Evolutionary conservation across 2,888 invertebrate species (phyloP), one percentile per base, ranked within the genome.

Genomic region (Pandemis cinnamomeana): DNA sequence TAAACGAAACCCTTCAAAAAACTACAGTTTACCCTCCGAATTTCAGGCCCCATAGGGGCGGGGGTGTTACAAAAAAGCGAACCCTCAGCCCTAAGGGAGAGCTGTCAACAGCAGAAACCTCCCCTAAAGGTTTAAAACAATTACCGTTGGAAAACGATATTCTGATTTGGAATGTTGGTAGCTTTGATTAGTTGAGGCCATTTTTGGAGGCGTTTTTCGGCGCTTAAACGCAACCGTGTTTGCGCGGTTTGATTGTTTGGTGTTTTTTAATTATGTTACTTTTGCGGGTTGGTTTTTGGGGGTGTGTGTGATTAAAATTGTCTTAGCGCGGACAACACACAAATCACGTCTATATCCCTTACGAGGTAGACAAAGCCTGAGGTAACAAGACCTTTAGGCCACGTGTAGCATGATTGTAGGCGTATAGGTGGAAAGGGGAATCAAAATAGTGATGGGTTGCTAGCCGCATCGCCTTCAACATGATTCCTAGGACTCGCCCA

Each of bases 51-150:
- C 64, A 51, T 60, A 64, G 69, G 72, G 72, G 36, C 27, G 67
- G 27, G 55, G 72, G 72, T 73, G 72, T 69, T 73, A 73, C 72
- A 73, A 73, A 73, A 73, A 73, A 73, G 69, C 64, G 58, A 4
- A 55, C 55, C 55, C 55, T 55, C 55, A 55, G 8, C 27, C 58
- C 58, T 58, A 27, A 58, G 58, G 58, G 58, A 5, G 27, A 8
- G 11, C 58, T 58, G 58, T 58, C 58, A 58, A 11, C 58, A 5
- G 11, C 58, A 58, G 58, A 58, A 11, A 3, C 10, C 58, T 55
- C 55, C 63, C 67, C 64, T 61, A 61, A 67, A 77, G 79, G 78
- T 78, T 79, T 79, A 80, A 82, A 82, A 82, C 82, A 82, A 82
- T 82, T 82, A 82, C 79, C 67, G 72, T 58, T 11, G 11, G 58